Percentiles rank a stretch among this genome's conserved stretches.
Evolutionary conservation across 2,888 invertebrate species (phyloP).

Genomic region (Nasonia oneida): DNA sequence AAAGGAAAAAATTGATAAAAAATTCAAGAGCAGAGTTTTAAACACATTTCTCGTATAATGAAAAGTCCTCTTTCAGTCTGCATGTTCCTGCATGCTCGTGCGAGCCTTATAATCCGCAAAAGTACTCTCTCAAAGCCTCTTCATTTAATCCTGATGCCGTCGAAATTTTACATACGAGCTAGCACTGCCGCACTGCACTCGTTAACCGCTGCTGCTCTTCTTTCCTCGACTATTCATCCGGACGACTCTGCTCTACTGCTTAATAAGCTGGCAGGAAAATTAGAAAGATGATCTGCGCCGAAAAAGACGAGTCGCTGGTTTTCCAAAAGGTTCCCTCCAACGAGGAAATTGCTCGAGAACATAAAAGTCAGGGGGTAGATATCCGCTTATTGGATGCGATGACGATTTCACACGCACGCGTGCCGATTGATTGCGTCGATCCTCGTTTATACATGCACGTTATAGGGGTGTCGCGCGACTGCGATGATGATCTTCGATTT

Average conservation of each 20-base stretch:
- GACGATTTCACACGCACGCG: neutral
- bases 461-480: neutral
- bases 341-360: neutral
- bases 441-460: neutral
- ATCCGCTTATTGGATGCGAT: too few species aligned
- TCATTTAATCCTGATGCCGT: neutral
- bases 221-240: neutral
- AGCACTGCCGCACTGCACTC: neutral
- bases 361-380: neutral
- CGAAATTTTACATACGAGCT: conserved; percentile 7
- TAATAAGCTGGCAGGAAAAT: conserved; percentile 1
- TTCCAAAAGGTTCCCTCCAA: too few species aligned
- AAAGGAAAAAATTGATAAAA: too few species aligned
- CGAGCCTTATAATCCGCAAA: neutral
- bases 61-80: neutral
- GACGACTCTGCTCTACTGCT: neutral
- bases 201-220: neutral
- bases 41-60: neutral
- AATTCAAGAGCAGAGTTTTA: too few species aligned
- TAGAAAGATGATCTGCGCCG: neutral
- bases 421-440: neutral
- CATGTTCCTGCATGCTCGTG: neutral
- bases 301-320: neutral
- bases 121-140: neutral
- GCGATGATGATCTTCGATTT: conserved; percentile 5